Evolutionary conservation across 2,797 vertebrate species (phyloP).

Genomic region (Muscicapa striata): DNA sequence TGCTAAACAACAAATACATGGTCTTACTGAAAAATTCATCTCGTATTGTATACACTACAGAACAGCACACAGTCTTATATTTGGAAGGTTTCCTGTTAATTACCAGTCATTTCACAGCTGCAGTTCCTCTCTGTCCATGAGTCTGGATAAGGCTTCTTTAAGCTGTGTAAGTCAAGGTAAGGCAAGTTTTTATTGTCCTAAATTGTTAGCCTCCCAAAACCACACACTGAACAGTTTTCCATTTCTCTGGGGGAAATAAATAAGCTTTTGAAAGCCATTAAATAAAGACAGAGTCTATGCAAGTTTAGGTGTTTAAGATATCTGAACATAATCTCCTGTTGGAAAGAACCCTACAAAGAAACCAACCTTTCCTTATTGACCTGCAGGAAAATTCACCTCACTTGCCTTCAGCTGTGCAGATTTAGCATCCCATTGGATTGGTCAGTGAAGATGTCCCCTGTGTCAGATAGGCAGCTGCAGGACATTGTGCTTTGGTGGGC

Average conservation of each 20-base stretch:
- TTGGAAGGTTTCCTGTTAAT: not conserved
- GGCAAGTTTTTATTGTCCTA: not conserved
- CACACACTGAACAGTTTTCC: not conserved
- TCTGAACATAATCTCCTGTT: not conserved
- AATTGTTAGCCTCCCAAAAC: not conserved
- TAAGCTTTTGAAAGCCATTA: not conserved
- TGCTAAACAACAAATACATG: not conserved
- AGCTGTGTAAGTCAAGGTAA: not conserved
- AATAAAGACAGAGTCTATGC: not conserved
- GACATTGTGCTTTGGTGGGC: not conserved
- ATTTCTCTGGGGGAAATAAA: not conserved
- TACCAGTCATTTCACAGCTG: not conserved
- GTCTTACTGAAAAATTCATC: not conserved
- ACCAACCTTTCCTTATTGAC: not conserved
- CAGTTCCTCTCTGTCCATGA: not conserved
- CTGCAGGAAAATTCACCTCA: not conserved
- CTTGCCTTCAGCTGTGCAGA: not conserved
- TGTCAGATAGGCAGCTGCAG: not conserved
- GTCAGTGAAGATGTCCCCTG: not conserved
- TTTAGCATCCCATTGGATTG: not conserved
- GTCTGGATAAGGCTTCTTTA: not conserved
- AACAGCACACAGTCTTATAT: fast-evolving
- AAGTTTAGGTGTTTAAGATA: not conserved
- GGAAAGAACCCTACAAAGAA: not conserved
- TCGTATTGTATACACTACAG: not conserved